Evolutionary conservation across 2,113 vertebrate genomes (phyloP).

Genomic region (Sphyrna mokarran): DNA sequence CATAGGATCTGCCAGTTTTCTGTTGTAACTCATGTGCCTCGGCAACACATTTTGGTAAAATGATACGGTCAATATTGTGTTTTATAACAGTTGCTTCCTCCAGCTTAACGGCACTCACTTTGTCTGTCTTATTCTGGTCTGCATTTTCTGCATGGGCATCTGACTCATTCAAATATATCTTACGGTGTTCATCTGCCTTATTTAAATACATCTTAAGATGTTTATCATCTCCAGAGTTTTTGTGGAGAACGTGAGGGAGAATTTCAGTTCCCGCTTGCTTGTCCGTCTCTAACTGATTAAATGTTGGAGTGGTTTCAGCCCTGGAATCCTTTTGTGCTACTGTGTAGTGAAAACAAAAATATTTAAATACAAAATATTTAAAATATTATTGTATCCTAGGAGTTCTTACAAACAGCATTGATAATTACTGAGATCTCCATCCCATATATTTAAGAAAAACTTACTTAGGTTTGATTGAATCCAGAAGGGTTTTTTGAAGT

Average conservation of each 20-base stretch:
- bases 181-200: background rate
- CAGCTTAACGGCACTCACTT: background rate
- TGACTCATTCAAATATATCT: background rate
- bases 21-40: background rate
- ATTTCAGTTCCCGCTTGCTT: background rate
- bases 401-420: background rate
- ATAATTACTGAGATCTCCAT: background rate
- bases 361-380: background rate
- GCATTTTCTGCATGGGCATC: background rate
- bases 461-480: background rate
- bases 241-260: background rate
- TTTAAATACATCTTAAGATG: background rate
- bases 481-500: background rate
- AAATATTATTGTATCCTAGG: background rate
- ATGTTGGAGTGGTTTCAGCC: background rate
- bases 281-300: background rate
- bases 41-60: background rate
- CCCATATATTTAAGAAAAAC: background rate
- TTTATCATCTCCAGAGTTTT: slow-evolving; percentile 10
- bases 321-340: background rate
- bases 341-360: slow-evolving; percentile 29
- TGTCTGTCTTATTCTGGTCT: background rate
- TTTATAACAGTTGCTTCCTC: background rate
- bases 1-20: background rate
- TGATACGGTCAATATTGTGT: background rate